Base-by-base conservation (phyloP, 2,113 vertebrate genomes). In the Burhinus bistriatus region DNA sequence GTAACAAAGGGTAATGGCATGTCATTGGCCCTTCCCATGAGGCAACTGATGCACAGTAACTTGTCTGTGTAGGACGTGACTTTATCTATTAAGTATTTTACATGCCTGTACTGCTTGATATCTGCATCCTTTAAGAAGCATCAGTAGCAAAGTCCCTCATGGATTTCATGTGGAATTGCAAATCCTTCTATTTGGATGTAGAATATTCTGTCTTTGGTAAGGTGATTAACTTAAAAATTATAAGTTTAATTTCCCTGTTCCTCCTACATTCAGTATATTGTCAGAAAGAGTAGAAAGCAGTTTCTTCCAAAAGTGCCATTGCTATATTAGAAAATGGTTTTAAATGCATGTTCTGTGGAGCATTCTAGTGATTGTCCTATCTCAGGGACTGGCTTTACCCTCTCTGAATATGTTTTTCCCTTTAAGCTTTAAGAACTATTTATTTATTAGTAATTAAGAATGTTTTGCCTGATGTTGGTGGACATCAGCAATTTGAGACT, bases 11-110 rank as follows among this genome's bases (percentile, higher is more conserved):
- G 9, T 26, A 16, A 17, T 3, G 6, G 27, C 23, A n/a, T 11
- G 11, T 17, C 69, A 57, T 0, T 11, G 29, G n/a, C 54, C 27
- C 12, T 25, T 47, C 65, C 47, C 38, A 21, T 0, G 1, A 40
- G 25, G 30, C 42, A 86, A 11, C 5, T 9, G 8, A 49, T 6
- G 9, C 29, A 44, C 64, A 61, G 26, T 8, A 40, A 32, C 25
- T 40, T 27, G 9, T 42, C 8, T 29, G 8, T 8, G 21, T 3
- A 12, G 27, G 13, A 25, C 2, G 26, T 9, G n/a, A 47, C 21
- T 55, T 73, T 57, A 66, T 4, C 38, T n/a, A 36, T 0, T 1
- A 38, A 36, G 3, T 7, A 9, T 42, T 72, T 58, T 11, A 62
- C n/a, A 36, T 40, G 20, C 9, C 66, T 45, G 14, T 25, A 38